Base-by-base conservation (phyloP, 2,888 invertebrate species). In the Troides helena region DNA sequence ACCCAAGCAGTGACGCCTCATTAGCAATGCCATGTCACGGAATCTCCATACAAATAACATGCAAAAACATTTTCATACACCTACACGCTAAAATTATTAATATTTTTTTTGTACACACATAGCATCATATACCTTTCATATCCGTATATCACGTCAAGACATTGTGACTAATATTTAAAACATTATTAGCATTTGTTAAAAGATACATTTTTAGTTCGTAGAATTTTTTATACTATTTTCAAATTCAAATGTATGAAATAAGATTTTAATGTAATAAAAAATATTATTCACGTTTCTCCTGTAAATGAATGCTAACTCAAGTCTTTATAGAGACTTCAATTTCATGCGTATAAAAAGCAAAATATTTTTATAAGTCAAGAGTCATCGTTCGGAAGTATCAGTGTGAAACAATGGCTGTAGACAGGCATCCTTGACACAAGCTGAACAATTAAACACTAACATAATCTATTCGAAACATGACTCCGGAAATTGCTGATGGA, bases 1-100 rank as follows among this genome's bases (percentile, higher is more conserved):
- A 85, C 88, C 72, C 73, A 75, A 69, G 84, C 88, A 72, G 73
- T 77, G 71, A 85, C 85, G 83, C 84, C 85, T 88, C 86, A 88
- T 88, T 89, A 88, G 81, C 85, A 81, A 82, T 75, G 81, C 82
- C 84, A 81, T 81, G 79, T 81, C 80, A 76, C 63, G 67, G 63
- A 63, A 80, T 70, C 71, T 74, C 76, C 76, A 75, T 72, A 73
- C 77, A 76, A 79, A 76, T 78, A 80, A 76, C 74, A 75, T 78
- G 77, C 77, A 74, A 68, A 65, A 58, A 62, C 4, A 8, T 63
- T 53, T n/a, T 21, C 23, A 23, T 23, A 12, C 23, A 58, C 0
- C 53, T 53, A 53, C 6, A 53, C 8, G 53, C n/a, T 53, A n/a
- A 53, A 53, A 53, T n/a, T 53, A n/a, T 5, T 53, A 53, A 53